Conservation (phyloP, 2,797 vertebrate species). For the Antrozous pallidus region DNA sequence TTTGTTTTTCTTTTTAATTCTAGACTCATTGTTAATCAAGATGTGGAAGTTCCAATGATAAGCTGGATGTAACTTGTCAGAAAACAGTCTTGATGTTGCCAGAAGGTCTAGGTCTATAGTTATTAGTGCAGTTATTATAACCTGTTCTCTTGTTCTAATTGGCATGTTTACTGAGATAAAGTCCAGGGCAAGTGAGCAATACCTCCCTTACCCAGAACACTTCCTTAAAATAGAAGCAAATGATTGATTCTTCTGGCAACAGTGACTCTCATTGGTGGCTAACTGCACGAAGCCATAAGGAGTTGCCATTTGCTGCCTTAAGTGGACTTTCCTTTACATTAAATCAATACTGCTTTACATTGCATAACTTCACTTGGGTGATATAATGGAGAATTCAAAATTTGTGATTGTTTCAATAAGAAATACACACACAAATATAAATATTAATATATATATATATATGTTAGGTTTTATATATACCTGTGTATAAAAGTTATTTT, state of each 20-base stretch:
- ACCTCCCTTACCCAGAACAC: background rate
- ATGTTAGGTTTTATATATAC: background rate
- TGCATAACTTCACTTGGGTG: background rate
- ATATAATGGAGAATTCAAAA: background rate
- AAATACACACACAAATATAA: background rate
- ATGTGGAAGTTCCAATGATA: background rate
- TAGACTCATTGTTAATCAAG: background rate
- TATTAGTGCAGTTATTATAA: background rate
- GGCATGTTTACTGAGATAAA: slow-evolving; percentile 14
- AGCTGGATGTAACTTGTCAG: background rate
- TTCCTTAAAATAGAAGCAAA: slow-evolving; percentile 41
- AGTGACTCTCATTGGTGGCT: background rate
- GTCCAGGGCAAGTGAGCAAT: background rate
- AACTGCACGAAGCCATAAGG: background rate
- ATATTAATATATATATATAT: background rate
- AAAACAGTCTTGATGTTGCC: background rate
- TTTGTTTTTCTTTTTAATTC: background rate
- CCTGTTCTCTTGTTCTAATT: background rate
- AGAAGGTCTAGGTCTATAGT: background rate
- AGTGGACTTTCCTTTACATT: slow-evolving; percentile 8
- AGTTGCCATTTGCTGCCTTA: background rate
- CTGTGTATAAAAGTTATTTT: background rate
- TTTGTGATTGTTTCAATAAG: background rate
- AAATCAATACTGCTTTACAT: background rate
- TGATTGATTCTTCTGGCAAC: background rate